Percentiles rank a stretch among this genome's conserved stretches.
Conservation (phyloP, 1,140 invertebrate species). For the Papilio xuthus region DNA sequence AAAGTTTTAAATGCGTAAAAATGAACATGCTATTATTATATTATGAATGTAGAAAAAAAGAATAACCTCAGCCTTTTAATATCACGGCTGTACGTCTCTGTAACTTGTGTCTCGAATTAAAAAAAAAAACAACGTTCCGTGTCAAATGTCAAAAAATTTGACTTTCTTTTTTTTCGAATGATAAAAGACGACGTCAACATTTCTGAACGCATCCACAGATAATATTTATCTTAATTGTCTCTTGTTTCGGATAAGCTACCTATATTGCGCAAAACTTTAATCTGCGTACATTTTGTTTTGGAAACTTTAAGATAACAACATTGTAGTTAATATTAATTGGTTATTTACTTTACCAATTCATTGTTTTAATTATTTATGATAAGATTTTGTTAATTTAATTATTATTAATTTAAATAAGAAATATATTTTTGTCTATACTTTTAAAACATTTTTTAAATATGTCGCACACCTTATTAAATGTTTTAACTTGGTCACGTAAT, state of each 20-base stretch:
- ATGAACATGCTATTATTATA: neutral
- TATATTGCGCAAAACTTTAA: slow-evolving; percentile 32
- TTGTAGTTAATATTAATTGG: slow-evolving; percentile 36
- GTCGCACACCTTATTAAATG: no score
- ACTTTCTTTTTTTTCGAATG: slow-evolving; percentile 9
- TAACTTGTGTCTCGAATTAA: neutral
- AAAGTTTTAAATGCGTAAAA: neutral
- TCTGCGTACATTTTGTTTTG: slow-evolving; percentile 4
- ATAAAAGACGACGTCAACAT: neutral
- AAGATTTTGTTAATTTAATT: neutral
- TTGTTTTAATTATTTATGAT: neutral
- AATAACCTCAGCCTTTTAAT: neutral
- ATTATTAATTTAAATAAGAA: neutral
- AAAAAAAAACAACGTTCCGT: slow-evolving; percentile 4
- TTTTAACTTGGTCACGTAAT: no score
- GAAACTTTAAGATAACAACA: slow-evolving; percentile 33
- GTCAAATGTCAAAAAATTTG: neutral
- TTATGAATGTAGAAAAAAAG: neutral
- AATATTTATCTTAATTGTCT: slow-evolving; percentile 59
- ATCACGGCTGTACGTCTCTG: neutral
- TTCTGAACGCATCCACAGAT: slow-evolving; percentile 43
- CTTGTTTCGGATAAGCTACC: slow-evolving; percentile 61
- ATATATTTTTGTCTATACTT: no score
- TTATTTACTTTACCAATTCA: neutral
- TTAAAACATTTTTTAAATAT: no score